Conservation (phyloP, 2,113 vertebrate species). For the Plotosus lineatus region DNA sequence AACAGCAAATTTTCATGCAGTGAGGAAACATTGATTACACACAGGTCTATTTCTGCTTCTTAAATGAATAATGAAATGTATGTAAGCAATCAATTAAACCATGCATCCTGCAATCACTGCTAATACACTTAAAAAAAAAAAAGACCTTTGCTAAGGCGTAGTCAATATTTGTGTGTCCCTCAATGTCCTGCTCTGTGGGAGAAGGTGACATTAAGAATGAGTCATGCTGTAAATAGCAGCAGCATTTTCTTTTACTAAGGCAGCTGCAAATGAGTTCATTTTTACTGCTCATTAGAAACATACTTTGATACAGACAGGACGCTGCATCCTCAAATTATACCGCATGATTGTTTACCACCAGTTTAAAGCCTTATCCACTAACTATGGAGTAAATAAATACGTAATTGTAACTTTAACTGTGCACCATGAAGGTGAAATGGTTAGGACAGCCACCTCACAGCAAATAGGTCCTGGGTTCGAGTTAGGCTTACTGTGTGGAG, state of each 20-base stretch:
- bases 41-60: not conserved
- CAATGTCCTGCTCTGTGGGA: not conserved
- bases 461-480: no score
- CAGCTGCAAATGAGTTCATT: not conserved
- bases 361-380: not conserved
- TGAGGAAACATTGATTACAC: not conserved
- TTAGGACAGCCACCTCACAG: no score
- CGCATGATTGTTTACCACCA: not conserved
- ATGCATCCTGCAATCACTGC: not conserved
- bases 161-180: conserved; percentile 23
- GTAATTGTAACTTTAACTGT: conserved; percentile 4
- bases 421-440: no score
- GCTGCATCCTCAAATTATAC: not conserved
- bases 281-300: not conserved
- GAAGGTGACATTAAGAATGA: conserved; percentile 19
- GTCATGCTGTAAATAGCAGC: not conserved
- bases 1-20: conserved; percentile 4
- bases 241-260: not conserved
- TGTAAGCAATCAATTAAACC: not conserved
- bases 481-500: no score
- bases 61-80: not conserved
- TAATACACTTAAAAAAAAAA: not conserved
- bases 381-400: not conserved
- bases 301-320: not conserved
- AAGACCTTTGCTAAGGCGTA: not conserved